Evolutionary conservation across 30 jellyfish, hydroid and myxozoan genomes (phyloP).

Genomic region (Rhopilema esculentum): DNA sequence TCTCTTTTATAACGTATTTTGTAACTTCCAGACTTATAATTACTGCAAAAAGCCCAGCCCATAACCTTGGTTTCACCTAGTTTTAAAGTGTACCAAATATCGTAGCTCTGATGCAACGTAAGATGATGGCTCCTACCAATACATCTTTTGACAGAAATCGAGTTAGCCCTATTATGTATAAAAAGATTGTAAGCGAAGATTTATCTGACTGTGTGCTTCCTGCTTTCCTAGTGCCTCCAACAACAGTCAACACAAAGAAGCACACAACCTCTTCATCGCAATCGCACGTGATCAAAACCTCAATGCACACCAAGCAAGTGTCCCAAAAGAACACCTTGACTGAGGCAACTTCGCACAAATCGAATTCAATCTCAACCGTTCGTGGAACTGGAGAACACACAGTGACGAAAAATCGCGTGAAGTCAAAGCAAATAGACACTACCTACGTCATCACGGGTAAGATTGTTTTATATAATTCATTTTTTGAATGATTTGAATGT

Average conservation of each 20-base stretch:
- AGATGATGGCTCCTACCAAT: too few species aligned
- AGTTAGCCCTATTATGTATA: too few species aligned
- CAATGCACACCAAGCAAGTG: not conserved
- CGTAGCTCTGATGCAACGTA: too few species aligned
- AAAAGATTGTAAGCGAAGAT: too few species aligned
- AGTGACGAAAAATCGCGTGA: not conserved
- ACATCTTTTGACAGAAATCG: too few species aligned
- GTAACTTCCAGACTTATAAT: too few species aligned
- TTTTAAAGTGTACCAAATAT: too few species aligned
- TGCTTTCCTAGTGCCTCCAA: not conserved
- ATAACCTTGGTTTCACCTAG: too few species aligned
- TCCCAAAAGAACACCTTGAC: not conserved
- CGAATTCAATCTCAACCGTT: constrained; percentile 27
- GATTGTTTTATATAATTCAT: not conserved
- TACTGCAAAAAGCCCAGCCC: too few species aligned
- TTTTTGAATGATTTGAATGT: not conserved
- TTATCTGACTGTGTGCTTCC: not conserved
- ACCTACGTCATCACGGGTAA: constrained; percentile 8
- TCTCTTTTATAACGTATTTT: too few species aligned
- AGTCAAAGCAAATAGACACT: constrained; percentile 1
- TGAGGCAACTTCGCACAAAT: not conserved
- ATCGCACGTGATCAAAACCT: not conserved
- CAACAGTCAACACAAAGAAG: not conserved
- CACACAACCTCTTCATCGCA: not conserved
- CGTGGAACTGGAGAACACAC: not conserved